These are phyloP conservation scores for Hydrophis major DNA, from an alignment of 2,797 vertebrate genomes.

Conservation along the genomic window DNA sequence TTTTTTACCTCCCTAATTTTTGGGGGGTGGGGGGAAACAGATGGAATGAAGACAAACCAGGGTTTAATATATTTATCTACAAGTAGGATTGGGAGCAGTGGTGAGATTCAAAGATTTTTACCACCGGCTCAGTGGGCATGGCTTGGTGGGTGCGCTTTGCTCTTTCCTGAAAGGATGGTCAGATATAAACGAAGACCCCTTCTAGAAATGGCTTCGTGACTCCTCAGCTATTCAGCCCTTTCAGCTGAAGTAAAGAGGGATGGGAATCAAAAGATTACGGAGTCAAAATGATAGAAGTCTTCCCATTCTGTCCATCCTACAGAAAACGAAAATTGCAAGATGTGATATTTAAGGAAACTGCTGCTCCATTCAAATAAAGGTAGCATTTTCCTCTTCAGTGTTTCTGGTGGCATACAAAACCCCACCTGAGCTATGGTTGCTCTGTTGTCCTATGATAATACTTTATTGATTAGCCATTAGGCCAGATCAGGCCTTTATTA, in stretches of 20 bases:
- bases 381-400: neutral
- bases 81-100: neutral
- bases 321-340: neutral
- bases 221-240: too few relatives aligned
- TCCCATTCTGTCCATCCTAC: neutral
- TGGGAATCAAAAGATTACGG: neutral
- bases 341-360: neutral
- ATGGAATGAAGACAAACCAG: neutral
- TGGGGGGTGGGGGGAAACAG: rapidly evolving
- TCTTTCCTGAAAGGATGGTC: neutral
- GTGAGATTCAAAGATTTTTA: too few relatives aligned
- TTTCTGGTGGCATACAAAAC: neutral
- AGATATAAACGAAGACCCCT: neutral
- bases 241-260: neutral
- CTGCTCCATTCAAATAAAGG: neutral
- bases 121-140: too few relatives aligned
- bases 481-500: neutral
- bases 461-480: neutral
- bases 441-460: neutral
- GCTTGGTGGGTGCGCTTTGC: too few relatives aligned
- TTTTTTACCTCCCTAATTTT: neutral
- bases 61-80: neutral
- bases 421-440: neutral
- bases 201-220: neutral
- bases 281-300: neutral